Conservation (phyloP, 2,797 vertebrate genomes). For the Pangasius sanitwongsei region DNA sequence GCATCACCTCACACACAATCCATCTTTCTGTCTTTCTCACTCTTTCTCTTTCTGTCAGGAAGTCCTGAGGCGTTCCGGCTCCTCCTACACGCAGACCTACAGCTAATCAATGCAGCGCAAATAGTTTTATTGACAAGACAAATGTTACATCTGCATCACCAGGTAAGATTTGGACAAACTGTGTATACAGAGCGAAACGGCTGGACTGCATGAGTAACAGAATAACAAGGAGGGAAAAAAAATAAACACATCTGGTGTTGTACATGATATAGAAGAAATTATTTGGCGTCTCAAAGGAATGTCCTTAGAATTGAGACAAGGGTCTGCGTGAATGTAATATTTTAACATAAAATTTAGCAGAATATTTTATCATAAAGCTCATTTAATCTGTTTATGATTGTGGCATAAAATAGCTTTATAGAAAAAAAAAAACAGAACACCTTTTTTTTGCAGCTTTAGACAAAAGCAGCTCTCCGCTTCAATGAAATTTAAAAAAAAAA, state of each 20-base stretch:
- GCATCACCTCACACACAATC: slow-evolving; percentile 40
- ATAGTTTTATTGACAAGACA: slow-evolving; percentile 75
- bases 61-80: slow-evolving; percentile 50
- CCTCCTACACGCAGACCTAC: slow-evolving; percentile 33
- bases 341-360: background rate
- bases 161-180: slow-evolving; percentile 60
- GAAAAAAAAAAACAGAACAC: background rate
- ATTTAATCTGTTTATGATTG: background rate
- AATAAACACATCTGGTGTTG: background rate
- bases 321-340: background rate
- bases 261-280: background rate
- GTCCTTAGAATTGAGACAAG: background rate
- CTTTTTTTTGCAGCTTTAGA: too few relatives aligned
- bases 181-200: slow-evolving; percentile 43
- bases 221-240: slow-evolving; percentile 2
- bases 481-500: too few relatives aligned
- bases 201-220: slow-evolving; percentile 23
- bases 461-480: too few relatives aligned
- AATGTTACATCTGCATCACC: slow-evolving; percentile 70
- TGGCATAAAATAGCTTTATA: background rate
- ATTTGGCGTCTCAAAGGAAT: background rate
- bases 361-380: background rate
- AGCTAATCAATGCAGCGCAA: slow-evolving; percentile 70
- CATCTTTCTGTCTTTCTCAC: slow-evolving; percentile 54
- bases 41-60: slow-evolving; percentile 56